phyloP scores from a whole-genome alignment of 2,888 invertebrate genomes.

The Drosophila mimetica region DNA sequence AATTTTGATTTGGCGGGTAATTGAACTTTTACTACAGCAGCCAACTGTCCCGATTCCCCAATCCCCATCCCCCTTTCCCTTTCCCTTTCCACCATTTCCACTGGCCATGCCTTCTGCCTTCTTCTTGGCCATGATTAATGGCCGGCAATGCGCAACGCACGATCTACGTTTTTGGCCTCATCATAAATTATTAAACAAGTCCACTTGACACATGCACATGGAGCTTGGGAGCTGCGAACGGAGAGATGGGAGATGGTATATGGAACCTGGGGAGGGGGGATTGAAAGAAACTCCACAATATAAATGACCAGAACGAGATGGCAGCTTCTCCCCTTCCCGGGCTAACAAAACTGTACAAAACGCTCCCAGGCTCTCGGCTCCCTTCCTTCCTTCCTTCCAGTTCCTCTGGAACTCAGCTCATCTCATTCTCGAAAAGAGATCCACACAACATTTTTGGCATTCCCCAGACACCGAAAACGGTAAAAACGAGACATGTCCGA shows the following conservation, averaged over 20 bases:
- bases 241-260: neutral
- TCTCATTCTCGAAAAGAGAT: conserved; percentile 43
- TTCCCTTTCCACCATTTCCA: neutral
- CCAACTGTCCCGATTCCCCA: conserved; percentile 17
- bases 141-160: conserved; percentile 79
- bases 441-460: conserved; percentile 71
- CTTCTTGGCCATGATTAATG: conserved; percentile 69
- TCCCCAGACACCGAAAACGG: conserved; percentile 72
- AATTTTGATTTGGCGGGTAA: conserved; percentile 82
- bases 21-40: conserved; percentile 77
- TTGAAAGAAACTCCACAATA: conserved; percentile 56
- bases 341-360: conserved; percentile 71
- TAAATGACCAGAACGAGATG: conserved; percentile 73
- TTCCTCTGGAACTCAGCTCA: too few relatives aligned
- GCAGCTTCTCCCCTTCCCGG: neutral
- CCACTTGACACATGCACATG: conserved; percentile 76
- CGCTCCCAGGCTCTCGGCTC: conserved; percentile 38
- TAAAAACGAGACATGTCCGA: conserved; percentile 66
- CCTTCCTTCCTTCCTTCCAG: too few relatives aligned
- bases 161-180: conserved; percentile 80
- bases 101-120: conserved; percentile 23
- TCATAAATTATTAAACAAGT: conserved; percentile 78
- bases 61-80: neutral
- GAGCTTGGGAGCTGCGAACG: conserved; percentile 1
- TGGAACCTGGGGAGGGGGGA: conserved; percentile 5